Conservation (phyloP, 2,797 vertebrate species). For the Leuciscus waleckii region DNA sequence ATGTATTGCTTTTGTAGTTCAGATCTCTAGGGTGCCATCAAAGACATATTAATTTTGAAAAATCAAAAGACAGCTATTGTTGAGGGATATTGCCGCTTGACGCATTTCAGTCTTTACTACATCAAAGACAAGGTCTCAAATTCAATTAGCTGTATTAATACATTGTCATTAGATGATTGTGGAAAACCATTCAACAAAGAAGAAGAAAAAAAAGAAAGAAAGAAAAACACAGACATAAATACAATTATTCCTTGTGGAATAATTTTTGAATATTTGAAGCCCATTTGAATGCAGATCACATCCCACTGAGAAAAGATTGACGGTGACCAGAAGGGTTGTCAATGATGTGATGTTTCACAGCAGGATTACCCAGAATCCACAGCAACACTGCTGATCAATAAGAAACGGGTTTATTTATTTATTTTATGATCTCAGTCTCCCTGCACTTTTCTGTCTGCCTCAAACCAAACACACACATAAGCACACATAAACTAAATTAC, state of each 20-base stretch:
- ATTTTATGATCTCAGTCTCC: background rate
- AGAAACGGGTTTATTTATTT: slow-evolving; percentile 6
- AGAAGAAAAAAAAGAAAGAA: background rate
- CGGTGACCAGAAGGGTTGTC: background rate
- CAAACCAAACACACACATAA: slow-evolving; percentile 19
- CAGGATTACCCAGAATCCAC: slow-evolving; percentile 16
- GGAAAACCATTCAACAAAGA: background rate
- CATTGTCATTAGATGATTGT: background rate
- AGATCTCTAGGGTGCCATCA: slow-evolving; percentile 1
- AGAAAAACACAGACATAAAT: background rate
- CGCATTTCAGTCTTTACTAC: background rate
- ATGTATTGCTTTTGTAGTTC: background rate
- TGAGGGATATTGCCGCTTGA: background rate
- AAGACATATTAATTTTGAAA: background rate
- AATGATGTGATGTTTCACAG: slow-evolving; percentile 4
- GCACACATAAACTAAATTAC: background rate
- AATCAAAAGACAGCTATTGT: background rate
- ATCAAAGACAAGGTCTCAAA: background rate
- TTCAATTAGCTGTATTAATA: slow-evolving; percentile 9
- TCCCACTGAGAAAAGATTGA: background rate
- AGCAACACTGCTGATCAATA: slow-evolving; percentile 23
- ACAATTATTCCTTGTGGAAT: background rate
- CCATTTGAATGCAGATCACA: background rate
- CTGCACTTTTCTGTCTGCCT: background rate
- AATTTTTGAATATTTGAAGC: background rate